A percentile compares a stretch with the other conserved stretches of the same genome.
phyloP scores from a whole-genome alignment of 2,888 invertebrate species.

The Crioceris asparagi region DNA sequence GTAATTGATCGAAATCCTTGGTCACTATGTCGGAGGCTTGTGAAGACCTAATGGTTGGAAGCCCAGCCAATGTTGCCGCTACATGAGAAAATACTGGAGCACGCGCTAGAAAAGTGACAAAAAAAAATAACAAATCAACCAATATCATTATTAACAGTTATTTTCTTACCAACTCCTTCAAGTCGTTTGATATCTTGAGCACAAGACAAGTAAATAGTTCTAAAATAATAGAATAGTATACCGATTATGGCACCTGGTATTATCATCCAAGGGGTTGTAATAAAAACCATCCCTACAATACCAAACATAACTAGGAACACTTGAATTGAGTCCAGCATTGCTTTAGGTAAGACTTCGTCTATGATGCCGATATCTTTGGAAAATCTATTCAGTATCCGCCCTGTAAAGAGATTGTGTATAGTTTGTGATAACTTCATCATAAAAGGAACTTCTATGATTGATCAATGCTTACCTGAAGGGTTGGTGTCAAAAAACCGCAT shows the following conservation, averaged over 20 bases:
- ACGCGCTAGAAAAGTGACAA: constrained; percentile 43
- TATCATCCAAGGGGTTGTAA: constrained; percentile 59
- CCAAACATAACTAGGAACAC: constrained; percentile 61
- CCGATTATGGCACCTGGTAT: constrained; percentile 52
- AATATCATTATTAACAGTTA: neutral
- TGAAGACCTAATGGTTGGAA: constrained; percentile 77
- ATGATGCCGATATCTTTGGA: constrained; percentile 75
- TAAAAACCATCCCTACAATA: constrained; percentile 47
- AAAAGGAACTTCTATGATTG: neutral
- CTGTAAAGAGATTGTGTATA: constrained; percentile 32
- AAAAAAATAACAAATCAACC: neutral
- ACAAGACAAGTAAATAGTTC: constrained; percentile 55
- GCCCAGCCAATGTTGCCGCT: constrained; percentile 74
- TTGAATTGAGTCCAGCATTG: constrained; percentile 51
- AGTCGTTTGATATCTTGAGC: constrained; percentile 62
- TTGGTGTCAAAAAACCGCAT: constrained; percentile 78
- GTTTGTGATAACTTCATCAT: no score
- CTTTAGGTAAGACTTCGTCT: constrained; percentile 58
- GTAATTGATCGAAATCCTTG: constrained; percentile 62
- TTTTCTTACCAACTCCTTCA: constrained; percentile 39
- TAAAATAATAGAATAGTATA: constrained; percentile 50
- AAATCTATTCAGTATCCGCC: constrained; percentile 72
- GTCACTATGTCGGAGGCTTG: constrained; percentile 61
- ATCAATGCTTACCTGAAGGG: constrained; percentile 55
- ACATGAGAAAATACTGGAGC: constrained; percentile 90